Base-by-base conservation (phyloP, 2,888 invertebrate genomes). In the Melinaea marsaeus region DNA sequence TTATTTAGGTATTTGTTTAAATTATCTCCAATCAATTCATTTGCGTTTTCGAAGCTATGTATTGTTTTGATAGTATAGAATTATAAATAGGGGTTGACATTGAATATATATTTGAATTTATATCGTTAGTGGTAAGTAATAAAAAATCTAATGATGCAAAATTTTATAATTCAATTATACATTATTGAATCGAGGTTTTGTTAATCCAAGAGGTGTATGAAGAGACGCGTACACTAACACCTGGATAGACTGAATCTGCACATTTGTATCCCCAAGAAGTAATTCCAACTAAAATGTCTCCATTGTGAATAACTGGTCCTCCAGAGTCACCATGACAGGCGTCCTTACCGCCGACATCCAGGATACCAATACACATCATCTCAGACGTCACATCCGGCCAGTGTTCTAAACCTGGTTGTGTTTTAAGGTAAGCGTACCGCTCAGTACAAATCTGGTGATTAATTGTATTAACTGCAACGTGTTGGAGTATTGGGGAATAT, bases 251-350 rank as follows among this genome's bases (percentile, higher is more conserved):
- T 2, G 79, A 72, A 66, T 86, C 72, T 4, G 86, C 91, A 71
- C 92, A 92, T 13, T 83, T 78, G 68, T 75, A 84, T 69, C 91
- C 91, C 87, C 90, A 92, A 33, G 92, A 92, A 13, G 85, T 84
- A 67, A 92, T 71, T 13, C 92, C 92, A 71, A 82, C 75, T 13
- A 81, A 57, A 11, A 78, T 70, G 9, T 70, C 62, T 51, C 51
- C 32, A 58, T 78, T 78, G 67, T 81, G 80, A 61, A 76, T 61
- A 32, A 83, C 72, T 3, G 83, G 82, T n/a, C 81, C 78, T 4
- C 85, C 84, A 22, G 80, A 78, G 70, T 85, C 84, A 54, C 78
- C 80, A 59, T 73, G 73, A 73, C 83, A 83, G 62, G 76, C 74
- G 66, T 77, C 79, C 22, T 80, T 76, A 48, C 80, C 81, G 2